Base-by-base conservation (phyloP, 2,113 vertebrate species). In the Heloderma charlesbogerti region DNA sequence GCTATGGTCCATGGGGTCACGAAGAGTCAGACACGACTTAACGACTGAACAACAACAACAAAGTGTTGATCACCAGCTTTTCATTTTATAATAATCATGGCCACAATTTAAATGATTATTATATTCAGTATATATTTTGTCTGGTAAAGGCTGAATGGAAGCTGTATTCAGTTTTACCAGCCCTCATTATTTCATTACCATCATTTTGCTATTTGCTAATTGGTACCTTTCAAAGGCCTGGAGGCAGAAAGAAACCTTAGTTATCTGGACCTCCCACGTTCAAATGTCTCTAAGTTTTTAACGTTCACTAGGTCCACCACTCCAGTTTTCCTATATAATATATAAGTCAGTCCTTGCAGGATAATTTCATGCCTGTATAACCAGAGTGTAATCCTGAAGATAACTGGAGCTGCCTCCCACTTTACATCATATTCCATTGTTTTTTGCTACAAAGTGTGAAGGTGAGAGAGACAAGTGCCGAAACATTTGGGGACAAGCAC, bases 71-170 rank as follows among this genome's bases (percentile, higher is more conserved):
- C 91, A 90, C 89, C 72, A 84, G 81, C 87, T 89, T 43, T 29
- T 89, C 81, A 72, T 86, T 94, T 90, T 90, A 90, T 94, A 89
- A 89, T 88, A 83, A 86, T 67, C 78, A 91, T 82, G 77, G 77
- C 90, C 85, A 87, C 60, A 40, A 66, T 89, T 92, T 82, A 94
- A 95, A 91, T 66, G 88, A 91, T 87, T 89, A 94, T 94, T 83
- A 92, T 77, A 82, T 72, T 83, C 79, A 89, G n/a, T 31, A 57
- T 57, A 82, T 29, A 71, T 71, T 80, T 88, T 67, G 6, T 71
- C 37, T 77, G 54, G 51, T 29, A 37, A 7, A 78, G 57, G 34
- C 22, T 89, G 48, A 83, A 72, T 43, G 66, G n/a, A 82, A 57
- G 67, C 37, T 60, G 48, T 43, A 83, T 54, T 69, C 69, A 82